These are phyloP conservation scores for Sphenopsis melanotis DNA, from an alignment of 2,797 vertebrate genomes.

Conservation along the genomic window DNA sequence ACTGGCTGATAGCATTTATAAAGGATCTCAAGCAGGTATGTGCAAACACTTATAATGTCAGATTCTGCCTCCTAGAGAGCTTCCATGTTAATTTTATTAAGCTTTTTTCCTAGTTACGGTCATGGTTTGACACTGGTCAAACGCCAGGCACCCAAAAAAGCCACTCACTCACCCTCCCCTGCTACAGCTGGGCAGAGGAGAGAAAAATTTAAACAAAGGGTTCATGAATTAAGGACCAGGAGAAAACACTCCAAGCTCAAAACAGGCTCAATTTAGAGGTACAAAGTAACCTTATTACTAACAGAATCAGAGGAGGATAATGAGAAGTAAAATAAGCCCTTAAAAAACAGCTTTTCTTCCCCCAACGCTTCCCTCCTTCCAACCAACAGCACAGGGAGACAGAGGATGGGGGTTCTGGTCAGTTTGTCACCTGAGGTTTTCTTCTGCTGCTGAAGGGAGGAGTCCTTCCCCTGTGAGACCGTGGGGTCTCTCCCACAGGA, in stretches of 20 bases:
- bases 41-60: background rate
- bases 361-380: background rate
- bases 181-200: background rate
- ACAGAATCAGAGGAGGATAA: background rate
- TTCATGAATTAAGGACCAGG: background rate
- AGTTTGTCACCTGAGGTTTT: rapidly evolving
- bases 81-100: background rate
- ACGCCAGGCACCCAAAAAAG: background rate
- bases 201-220: background rate
- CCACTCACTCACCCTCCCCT: rapidly evolving
- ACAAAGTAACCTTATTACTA: background rate
- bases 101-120: background rate
- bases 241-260: background rate
- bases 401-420: rapidly evolving
- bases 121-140: background rate
- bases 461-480: background rate
- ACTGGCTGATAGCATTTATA: background rate
- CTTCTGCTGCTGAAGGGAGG: background rate
- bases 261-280: background rate
- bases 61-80: background rate
- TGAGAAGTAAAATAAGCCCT: background rate
- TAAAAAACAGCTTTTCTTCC: background rate
- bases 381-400: background rate
- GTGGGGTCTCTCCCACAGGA: rapidly evolving
- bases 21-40: background rate